Evolutionary conservation across 1,140 invertebrate species (phyloP), one percentile per base, ranked within the genome.

Genomic region (Bombus picipes): DNA sequence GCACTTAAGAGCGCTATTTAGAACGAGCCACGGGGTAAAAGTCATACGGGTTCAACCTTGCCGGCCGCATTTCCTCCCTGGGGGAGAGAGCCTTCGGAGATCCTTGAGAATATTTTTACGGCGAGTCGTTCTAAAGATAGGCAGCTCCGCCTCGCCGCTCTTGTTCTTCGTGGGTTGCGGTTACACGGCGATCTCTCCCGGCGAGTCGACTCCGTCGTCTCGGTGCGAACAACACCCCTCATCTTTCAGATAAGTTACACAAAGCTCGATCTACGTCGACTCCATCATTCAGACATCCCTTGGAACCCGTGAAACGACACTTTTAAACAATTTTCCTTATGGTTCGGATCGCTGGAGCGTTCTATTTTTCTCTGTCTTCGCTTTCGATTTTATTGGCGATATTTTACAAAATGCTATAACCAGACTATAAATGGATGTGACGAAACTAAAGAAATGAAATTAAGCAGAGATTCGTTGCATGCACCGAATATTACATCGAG

Each of bases 21-120:
- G 72, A 75, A 72, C 88, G 68, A 80, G 53, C 65, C 57, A 78
- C 68, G 73, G 71, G 78, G 84, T 74, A 80, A 86, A 73, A 75
- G 85, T 73, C 53, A 59, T 34, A 37, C 68, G 57, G 47, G 71
- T 68, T 43, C 62, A 89, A 78, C 79, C 71, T 81, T 65, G 82
- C 53, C 88, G 62, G 34, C 59, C 68, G 87, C 39, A 34, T 89
- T 89, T 83, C 72, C 88, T 89, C 79, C 85, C 88, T 84, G 41
- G 80, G 85, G 86, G 88, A 77, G 88, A 77, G 88, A 81, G 53
- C 57, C 75, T 85, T 77, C 75, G 71, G 41, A 71, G 80, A 87
- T 90, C 89, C 88, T 90, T 90, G 89, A 90, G 82, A 87, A 89
- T 90, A 90, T 85, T 90, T 90, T 90, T 87, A 90, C 70, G 47